Evolutionary conservation across 2,113 vertebrate genomes (phyloP).

Genomic region (Chloropsis hardwickii): DNA sequence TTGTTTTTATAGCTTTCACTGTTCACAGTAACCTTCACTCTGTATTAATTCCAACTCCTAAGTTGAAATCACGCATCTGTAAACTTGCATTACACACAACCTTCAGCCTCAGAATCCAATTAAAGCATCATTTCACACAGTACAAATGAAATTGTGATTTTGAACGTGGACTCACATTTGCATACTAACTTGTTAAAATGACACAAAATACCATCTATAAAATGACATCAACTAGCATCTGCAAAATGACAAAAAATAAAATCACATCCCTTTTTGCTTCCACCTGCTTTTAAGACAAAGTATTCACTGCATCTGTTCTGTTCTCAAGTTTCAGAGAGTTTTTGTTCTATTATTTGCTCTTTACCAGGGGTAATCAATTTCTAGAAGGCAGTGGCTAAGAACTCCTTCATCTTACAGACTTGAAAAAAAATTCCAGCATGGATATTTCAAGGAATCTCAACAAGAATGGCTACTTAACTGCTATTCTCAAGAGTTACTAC

Average conservation of each 20-base stretch:
- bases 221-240: neutral
- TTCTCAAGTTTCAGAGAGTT: neutral
- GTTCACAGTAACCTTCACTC: neutral
- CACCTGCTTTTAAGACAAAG: neutral
- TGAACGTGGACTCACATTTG: neutral
- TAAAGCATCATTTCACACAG: neutral
- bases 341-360: neutral
- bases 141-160: neutral
- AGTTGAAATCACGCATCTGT: neutral
- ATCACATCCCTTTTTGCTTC: neutral
- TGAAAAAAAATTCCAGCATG: neutral
- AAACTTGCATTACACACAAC: neutral
- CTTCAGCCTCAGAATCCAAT: neutral
- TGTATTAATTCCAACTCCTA: neutral
- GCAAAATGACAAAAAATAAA: neutral
- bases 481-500: neutral
- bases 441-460: neutral
- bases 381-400: neutral
- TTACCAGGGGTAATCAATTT: neutral
- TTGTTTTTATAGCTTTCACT: neutral
- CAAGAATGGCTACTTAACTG: neutral
- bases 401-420: neutral
- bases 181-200: neutral
- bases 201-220: neutral
- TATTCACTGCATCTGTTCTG: neutral